Conservation (phyloP, 2,113 vertebrate genomes). For the Channa maculata region DNA sequence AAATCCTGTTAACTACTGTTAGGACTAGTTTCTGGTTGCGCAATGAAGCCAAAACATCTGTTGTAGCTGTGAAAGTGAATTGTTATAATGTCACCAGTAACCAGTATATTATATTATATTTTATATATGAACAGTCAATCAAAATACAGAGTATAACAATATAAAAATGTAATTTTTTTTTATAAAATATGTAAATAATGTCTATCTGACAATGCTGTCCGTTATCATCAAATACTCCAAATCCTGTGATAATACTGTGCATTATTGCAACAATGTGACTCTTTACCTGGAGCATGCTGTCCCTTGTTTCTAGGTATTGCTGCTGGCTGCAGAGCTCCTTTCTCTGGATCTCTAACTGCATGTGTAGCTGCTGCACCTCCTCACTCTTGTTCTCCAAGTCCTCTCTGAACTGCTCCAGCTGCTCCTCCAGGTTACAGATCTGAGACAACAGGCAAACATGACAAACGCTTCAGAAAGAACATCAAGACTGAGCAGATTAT, state of each 20-base stretch:
- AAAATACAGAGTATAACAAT: too few species aligned
- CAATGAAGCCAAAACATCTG: neutral
- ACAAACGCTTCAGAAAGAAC: neutral
- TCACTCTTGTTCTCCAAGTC: constrained; percentile 98
- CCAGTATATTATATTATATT: too few species aligned
- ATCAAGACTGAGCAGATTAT: neutral
- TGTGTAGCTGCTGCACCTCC: constrained; percentile 96
- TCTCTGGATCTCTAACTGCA: constrained; percentile 98
- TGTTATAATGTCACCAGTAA: neutral
- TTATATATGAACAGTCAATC: too few species aligned
- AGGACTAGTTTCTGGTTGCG: neutral
- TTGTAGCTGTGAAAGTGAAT: neutral
- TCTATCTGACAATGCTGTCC: neutral
- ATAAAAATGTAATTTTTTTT: neutral
- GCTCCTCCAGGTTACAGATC: constrained; percentile 97
- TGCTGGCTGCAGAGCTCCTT: constrained; percentile 92
- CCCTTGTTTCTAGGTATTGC: constrained; percentile 89
- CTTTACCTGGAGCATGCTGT: constrained; percentile 89
- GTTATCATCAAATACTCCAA: neutral
- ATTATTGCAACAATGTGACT: too few species aligned
- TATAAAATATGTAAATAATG: neutral
- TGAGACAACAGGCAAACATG: constrained; percentile 56
- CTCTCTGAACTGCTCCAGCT: constrained; percentile 97
- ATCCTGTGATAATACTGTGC: too few species aligned
- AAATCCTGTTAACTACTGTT: neutral